Evolutionary conservation across 2,888 invertebrate species (phyloP), one percentile per base, ranked within the genome.

Genomic region (Homarus gammarus): DNA sequence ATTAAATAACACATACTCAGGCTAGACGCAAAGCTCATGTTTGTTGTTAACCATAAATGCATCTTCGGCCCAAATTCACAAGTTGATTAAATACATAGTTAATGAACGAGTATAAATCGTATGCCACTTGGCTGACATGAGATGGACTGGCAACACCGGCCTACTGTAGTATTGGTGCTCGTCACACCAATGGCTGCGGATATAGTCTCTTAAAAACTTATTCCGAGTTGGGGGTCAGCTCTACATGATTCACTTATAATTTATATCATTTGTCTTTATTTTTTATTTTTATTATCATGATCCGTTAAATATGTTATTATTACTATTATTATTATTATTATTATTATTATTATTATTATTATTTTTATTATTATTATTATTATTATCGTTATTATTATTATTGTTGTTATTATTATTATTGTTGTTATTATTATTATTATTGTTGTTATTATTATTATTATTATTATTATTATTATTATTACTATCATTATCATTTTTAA

Each of bases 21-120:
- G 40, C 36, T 18, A 33, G 36, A 78, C 78, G 61, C 44, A 82
- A 33, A 82, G 82, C 82, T 82, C 82, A 82, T 64, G 40, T 68
- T 49, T 38, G 61, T 22, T 38, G 38, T 31, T 68, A 40, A 68
- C 56, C n/a, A 44, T 70, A 61, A 68, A 27, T 70, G 82, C 82
- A 70, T 82, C 82, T 44, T 49, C 70, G 70, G 82, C 70, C 64
- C 49, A 70, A 38, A 70, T 40, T 70, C 64, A 44, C 70, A 44
- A 82, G 33, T 82, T 31, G 31, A 82, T 44, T 49, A 15, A 70
- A 6, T 56, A 18, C 56, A 36, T n/a, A n/a, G n/a, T n/a, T n/a
- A n/a, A n/a, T n/a, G n/a, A n/a, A n/a, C n/a, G n/a, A n/a, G n/a
- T n/a, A n/a, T n/a, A n/a, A n/a, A n/a, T n/a, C n/a, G n/a, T n/a